Evolutionary conservation across 2,888 invertebrate species (phyloP), one percentile per base, ranked within the genome.

Genomic region (Bimastos eiseni): DNA sequence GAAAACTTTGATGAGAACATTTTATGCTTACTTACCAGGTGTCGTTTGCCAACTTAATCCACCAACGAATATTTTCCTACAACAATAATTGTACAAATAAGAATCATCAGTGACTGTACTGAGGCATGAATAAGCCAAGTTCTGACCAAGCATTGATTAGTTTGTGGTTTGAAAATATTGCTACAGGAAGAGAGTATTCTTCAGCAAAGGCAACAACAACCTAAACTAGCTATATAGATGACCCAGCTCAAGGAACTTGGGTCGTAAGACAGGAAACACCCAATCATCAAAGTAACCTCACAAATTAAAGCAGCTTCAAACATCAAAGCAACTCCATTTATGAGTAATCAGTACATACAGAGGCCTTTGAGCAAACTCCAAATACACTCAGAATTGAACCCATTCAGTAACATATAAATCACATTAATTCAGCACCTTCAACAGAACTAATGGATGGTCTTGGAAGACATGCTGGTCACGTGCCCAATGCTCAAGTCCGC

Each of bases 31-130:
- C 86, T 86, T 34, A 89, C 90, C 90, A 44, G 90, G 44, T 70
- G 90, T 89, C 1, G 90, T 89, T 89, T 89, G 90, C 90, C 90
- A 89, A 36, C 90, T 89, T 36, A 89, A 55, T 89, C 90, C 90
- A 70, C 90, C 90, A 89, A 89, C 55, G 70, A 89, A 89, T 34
- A 89, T 70, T 70, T 89, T 89, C 44, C 90, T 89, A 70, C 55
- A 55, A 55, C n/a, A n/a, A 89, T 33, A 55, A n/a, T 37, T 37
- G 5, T 38, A 13, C n/a, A 88, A 88, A 88, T 24, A 38, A 34
- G 34, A 34, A 88, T 34, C n/a, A 70, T 70, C 70, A 30, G 30
- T 70, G 70, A 70, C 70, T 70, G n/a, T 70, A 70, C 70, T 70
- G 70, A 30, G 30, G 30, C n/a, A 44, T 19, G 6, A 15, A 15